Base-by-base conservation (phyloP, 2,888 invertebrate genomes). In the Sisyra terminalis region DNA sequence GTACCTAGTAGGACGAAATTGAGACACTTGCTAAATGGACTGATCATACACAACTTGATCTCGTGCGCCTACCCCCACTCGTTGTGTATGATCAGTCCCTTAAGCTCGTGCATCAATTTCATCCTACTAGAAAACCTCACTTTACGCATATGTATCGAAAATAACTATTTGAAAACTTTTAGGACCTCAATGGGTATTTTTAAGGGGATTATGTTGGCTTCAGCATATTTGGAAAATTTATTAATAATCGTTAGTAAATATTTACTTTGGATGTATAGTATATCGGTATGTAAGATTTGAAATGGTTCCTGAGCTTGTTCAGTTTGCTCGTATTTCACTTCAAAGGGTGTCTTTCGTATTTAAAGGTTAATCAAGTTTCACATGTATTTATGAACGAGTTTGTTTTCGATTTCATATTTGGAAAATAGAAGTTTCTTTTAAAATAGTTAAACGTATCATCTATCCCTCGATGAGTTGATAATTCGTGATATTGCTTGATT, bases 201-300 rank as follows among this genome's bases (percentile, higher is more conserved):
- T 8, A 29, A 29, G 8, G 30, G 30, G 30, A 46, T 14, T 16
- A 15, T 13, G 30, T 47, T 47, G 9, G 49, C 48, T 43, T 49
- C 46, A 2, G 44, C 46, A 39, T 47, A 50, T 46, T 49, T 50
- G 3, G 47, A 50, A 41, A 49, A 50, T 14, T 37, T 44, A 39
- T 50, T 48, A 14, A 49, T 30, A n/a, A 50, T 42, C 30, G 50
- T 49, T 32, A 50, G 36, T 40, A 49, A 49, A 45, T 50, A 47
- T 31, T 37, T 34, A 9, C 36, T 45, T 18, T 45, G 31, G n/a
- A 39, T 14, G 17, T 29, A 38, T 11, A 47, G 35, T 42, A 15
- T 32, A 2, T 45, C 30, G 15, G 14, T 35, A 31, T 44, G 43
- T 10, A 40, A 35, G 38, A 44, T 24, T 14, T 42, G 15, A 30